Evolutionary conservation across 2,113 vertebrate species (phyloP).

Genomic region (Sinocyclocheilus anophthalmus): DNA sequence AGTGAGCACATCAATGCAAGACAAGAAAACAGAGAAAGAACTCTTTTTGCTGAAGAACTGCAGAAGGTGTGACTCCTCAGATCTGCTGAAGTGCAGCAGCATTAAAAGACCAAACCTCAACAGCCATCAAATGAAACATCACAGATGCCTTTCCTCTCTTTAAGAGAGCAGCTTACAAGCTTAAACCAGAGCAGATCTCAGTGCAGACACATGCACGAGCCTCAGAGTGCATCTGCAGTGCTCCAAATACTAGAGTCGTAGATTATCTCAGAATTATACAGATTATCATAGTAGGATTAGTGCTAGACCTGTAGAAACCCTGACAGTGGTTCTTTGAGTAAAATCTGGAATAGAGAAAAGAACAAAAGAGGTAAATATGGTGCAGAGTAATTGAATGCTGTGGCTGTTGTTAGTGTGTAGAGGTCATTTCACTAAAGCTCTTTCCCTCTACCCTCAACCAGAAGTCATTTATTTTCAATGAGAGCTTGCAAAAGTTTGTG

Average conservation of each 20-base stretch:
- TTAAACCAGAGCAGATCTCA: neutral
- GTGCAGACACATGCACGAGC: neutral
- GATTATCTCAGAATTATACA: constrained; percentile 54
- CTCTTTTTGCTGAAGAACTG: constrained; percentile 25
- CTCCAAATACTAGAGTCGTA: neutral
- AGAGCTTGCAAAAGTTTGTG: neutral
- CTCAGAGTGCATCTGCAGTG: constrained; percentile 13
- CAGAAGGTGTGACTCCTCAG: constrained; percentile 27
- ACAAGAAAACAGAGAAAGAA: constrained; percentile 43
- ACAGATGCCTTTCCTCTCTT: constrained; percentile 31
- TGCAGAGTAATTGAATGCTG: neutral
- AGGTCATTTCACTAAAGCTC: neutral
- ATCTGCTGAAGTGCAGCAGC: constrained; percentile 41
- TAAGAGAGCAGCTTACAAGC: constrained; percentile 28
- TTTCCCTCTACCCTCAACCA: neutral
- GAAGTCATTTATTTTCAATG: neutral
- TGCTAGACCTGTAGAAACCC: constrained; percentile 3
- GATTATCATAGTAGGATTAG: constrained; percentile 14
- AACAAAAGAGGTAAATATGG: neutral
- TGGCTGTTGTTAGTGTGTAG: constrained; percentile 1
- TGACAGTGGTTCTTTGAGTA: constrained; percentile 11
- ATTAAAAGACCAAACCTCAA: constrained; percentile 28
- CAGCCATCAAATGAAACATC: constrained; percentile 48
- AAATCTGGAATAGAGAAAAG: neutral
- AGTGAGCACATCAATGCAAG: constrained; percentile 59